A percentile compares a stretch with the other conserved stretches of the same genome.
Conservation (phyloP, 2,888 invertebrate genomes). For the Ditula angustiorana region DNA sequence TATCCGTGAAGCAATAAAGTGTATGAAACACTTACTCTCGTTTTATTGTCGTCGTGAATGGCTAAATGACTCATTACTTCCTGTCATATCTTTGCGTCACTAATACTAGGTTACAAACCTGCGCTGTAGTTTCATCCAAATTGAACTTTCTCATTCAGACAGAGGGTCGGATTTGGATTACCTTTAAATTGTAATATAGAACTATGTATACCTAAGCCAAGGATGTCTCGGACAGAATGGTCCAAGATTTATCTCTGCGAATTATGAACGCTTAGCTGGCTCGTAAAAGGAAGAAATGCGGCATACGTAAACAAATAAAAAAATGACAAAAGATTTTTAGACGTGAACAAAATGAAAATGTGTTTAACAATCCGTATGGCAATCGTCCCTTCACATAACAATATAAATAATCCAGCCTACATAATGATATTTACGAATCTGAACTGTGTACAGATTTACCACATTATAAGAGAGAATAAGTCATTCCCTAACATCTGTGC, state of each 20-base stretch:
- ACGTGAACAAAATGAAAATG: not conserved
- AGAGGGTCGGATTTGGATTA: not conserved
- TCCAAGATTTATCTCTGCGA: constrained; percentile 10
- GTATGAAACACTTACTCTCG: constrained; percentile 79
- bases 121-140: no score
- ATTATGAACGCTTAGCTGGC: constrained; percentile 3
- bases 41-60: constrained; percentile 42
- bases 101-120: no score
- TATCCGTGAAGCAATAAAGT: constrained; percentile 85
- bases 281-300: not conserved
- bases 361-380: not conserved
- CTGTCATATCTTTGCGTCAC: constrained; percentile 14
- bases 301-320: not conserved
- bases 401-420: not conserved
- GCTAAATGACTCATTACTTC: constrained; percentile 18
- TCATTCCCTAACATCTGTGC: no score
- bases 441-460: no score
- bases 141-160: no score
- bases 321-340: not conserved
- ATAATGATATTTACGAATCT: no score
- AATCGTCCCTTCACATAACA: not conserved
- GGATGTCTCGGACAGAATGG: not conserved
- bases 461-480: no score
- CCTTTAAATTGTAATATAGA: not conserved
- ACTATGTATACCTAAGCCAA: not conserved